phyloP scores from a whole-genome alignment of 2,113 vertebrate species.

The Centropristis striata region DNA sequence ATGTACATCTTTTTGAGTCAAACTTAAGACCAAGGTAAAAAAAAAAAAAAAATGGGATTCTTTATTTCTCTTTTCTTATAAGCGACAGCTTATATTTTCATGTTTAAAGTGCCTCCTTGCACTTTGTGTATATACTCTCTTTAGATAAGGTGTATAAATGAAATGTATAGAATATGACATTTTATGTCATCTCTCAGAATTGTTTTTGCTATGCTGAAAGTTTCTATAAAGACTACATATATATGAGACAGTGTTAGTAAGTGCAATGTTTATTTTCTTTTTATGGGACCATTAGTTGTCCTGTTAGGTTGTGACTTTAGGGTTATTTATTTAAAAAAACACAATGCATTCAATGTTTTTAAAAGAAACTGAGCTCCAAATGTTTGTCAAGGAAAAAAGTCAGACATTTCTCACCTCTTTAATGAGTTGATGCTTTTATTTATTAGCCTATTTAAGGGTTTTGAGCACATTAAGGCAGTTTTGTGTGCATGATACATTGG shows the following conservation, averaged over 20 bases:
- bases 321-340: slow-evolving; percentile 23
- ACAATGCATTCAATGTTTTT: slow-evolving; percentile 18
- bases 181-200: slow-evolving; percentile 53
- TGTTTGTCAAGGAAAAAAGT: not conserved
- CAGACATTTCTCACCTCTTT: slow-evolving; percentile 34
- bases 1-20: slow-evolving; percentile 38
- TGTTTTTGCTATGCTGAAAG: slow-evolving; percentile 67
- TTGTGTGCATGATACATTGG: slow-evolving; percentile 1
- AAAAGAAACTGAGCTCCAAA: slow-evolving; percentile 7
- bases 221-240: slow-evolving; percentile 60
- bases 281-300: slow-evolving; percentile 41
- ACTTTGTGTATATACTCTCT: slow-evolving; percentile 83
- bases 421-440: slow-evolving; percentile 25
- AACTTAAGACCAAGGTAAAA: slow-evolving; percentile 24
- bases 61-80: slow-evolving; percentile 52
- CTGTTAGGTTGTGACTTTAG: slow-evolving; percentile 45
- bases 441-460: slow-evolving; percentile 16
- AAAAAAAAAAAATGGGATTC: slow-evolving; percentile 24
- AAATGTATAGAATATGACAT: slow-evolving; percentile 57
- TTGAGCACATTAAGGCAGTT: slow-evolving; percentile 9
- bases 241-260: slow-evolving; percentile 53
- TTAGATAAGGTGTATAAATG: slow-evolving; percentile 65
- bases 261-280: slow-evolving; percentile 24
- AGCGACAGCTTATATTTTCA: slow-evolving; percentile 68
- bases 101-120: slow-evolving; percentile 88